Conservation (phyloP, 2,888 invertebrate species). For the Blera fallax region DNA sequence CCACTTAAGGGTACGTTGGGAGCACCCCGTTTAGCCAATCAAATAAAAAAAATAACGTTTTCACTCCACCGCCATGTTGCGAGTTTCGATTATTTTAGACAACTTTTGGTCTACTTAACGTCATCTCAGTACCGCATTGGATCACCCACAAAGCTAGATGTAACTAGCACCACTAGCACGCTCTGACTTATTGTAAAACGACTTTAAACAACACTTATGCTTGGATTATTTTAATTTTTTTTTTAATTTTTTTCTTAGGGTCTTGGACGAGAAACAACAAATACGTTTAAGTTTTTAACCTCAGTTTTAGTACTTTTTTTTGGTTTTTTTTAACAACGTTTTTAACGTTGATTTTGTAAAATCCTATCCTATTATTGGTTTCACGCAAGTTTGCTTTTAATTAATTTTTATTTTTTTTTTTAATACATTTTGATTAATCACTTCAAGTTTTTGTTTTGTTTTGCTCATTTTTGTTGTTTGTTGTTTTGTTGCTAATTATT, state of each 20-base stretch:
- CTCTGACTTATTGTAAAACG: slow-evolving; percentile 63
- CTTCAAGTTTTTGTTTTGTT: slow-evolving; percentile 8
- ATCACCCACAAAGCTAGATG: neutral
- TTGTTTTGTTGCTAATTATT: slow-evolving; percentile 13
- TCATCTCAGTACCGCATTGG: neutral
- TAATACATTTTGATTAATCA: slow-evolving; percentile 39
- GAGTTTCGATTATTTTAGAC: no score
- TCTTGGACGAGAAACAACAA: slow-evolving; percentile 56
- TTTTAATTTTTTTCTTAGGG: neutral
- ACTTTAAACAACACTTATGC: slow-evolving; percentile 66
- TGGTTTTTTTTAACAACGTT: slow-evolving; percentile 29
- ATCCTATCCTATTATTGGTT: slow-evolving; percentile 71
- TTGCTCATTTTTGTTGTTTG: slow-evolving; percentile 12
- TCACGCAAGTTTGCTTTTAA: slow-evolving; percentile 42
- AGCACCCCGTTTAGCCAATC: no score
- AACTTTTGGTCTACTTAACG: no score
- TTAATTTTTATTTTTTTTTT: slow-evolving; percentile 44
- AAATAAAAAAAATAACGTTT: no score
- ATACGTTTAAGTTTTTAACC: slow-evolving; percentile 25
- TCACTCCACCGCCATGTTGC: no score
- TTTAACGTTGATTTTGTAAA: slow-evolving; percentile 51
- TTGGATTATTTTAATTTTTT: slow-evolving; percentile 9
- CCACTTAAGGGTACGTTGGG: no score
- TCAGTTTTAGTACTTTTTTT: slow-evolving; percentile 12
- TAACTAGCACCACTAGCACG: slow-evolving; percentile 54